These are phyloP conservation scores for Drosophila trapezifrons DNA, from an alignment of 1,140 invertebrate genomes.

Conservation along the genomic window DNA sequence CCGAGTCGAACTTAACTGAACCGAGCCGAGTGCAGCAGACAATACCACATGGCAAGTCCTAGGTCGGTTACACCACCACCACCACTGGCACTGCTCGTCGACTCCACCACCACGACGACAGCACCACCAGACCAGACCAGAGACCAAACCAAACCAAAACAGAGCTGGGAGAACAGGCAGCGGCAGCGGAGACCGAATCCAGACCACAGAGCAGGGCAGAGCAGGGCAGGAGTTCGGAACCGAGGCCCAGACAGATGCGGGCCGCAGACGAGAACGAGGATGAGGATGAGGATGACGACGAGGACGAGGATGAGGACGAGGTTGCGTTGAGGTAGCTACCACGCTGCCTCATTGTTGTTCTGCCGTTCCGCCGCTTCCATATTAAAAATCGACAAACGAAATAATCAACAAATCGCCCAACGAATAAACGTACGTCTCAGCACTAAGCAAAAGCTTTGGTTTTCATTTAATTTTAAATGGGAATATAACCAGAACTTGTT, in stretches of 20 bases:
- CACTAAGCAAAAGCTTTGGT: not conserved
- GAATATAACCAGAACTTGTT: not conserved
- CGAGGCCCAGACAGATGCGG: constrained; percentile 47
- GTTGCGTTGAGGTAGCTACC: constrained; percentile 32
- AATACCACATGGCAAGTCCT: constrained; percentile 82
- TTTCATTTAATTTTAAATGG: no score
- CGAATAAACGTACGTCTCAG: not conserved
- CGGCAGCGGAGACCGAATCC: constrained; percentile 9
- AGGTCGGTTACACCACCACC: constrained; percentile 78
- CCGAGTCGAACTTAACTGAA: constrained; percentile 9
- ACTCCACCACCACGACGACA: constrained; percentile 20
- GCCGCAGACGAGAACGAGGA: constrained; percentile 17
- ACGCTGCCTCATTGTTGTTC: constrained; percentile 24
- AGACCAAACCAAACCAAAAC: constrained; percentile 12
- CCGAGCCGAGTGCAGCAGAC: constrained; percentile 59
- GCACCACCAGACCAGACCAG: constrained; percentile 12
- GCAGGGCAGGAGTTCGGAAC: constrained; percentile 2
- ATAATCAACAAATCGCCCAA: constrained; percentile 50
- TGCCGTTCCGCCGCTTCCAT: constrained; percentile 38
- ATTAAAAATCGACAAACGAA: constrained; percentile 71
- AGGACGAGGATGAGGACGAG: constrained; percentile 10
- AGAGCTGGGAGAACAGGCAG: constrained; percentile 6
- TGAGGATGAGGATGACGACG: constrained; percentile 9
- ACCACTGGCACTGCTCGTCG: constrained; percentile 30
- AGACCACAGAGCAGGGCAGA: constrained; percentile 21